phyloP scores from a whole-genome alignment of 2,888 invertebrate species.

The Eilema depressum region DNA sequence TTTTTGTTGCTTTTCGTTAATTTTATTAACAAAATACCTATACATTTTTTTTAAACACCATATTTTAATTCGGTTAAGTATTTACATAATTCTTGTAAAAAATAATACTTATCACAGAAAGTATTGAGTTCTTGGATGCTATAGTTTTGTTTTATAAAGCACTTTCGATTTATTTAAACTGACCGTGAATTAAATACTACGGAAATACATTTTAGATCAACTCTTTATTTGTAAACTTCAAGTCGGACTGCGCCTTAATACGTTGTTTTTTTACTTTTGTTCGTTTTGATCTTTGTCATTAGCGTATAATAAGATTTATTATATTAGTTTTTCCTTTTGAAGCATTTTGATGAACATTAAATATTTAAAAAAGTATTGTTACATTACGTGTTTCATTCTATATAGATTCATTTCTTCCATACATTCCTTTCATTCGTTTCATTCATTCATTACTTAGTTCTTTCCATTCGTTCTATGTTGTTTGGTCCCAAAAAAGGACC shows the following conservation, averaged over 20 bases:
- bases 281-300: constrained; percentile 5
- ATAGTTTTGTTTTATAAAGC: neutral
- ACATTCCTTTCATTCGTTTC: no score
- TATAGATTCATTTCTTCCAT: no score
- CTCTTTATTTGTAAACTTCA: neutral
- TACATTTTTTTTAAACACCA: no score
- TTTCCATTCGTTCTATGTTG: no score
- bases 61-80: neutral
- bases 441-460: no score
- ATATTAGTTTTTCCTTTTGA: neutral
- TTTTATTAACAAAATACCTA: no score
- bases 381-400: no score
- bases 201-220: neutral
- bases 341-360: constrained; percentile 7
- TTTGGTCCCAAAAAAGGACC: no score
- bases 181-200: neutral
- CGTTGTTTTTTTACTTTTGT: neutral
- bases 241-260: neutral
- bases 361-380: no score
- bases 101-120: neutral
- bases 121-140: neutral
- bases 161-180: neutral
- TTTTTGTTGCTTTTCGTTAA: neutral
- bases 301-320: neutral
- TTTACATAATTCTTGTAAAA: neutral